A percentile compares a stretch with the other conserved stretches of the same genome.
Conservation (phyloP, 2,888 invertebrate genomes). For the Melipona beecheii region DNA sequence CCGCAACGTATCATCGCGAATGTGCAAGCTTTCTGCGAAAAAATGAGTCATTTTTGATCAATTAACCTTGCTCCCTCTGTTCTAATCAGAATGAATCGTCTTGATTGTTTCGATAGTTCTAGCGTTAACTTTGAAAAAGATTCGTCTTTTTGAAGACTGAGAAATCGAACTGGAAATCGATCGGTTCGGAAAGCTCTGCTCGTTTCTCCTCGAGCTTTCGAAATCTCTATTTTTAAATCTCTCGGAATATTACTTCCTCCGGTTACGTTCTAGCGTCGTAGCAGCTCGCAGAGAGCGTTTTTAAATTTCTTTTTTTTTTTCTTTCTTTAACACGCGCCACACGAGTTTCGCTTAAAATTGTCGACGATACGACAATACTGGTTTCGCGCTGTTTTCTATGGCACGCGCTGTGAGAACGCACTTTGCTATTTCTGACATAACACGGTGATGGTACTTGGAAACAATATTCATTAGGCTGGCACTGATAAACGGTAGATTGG, state of each 20-base stretch:
- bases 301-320: not conserved
- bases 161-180: slow-evolving; percentile 4
- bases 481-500: not conserved
- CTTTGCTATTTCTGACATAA: not conserved
- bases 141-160: too few relatives aligned
- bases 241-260: not conserved
- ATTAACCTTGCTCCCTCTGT: too few relatives aligned
- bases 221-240: slow-evolving; percentile 34
- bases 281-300: not conserved
- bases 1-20: too few relatives aligned
- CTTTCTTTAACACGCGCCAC: too few relatives aligned
- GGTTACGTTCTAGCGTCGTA: not conserved
- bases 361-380: not conserved
- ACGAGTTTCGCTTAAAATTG: not conserved
- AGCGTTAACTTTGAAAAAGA: too few relatives aligned
- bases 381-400: not conserved
- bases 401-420: not conserved
- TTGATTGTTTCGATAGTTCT: too few relatives aligned
- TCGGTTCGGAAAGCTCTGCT: slow-evolving; percentile 27
- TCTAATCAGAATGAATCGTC: too few relatives aligned
- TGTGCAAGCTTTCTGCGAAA: too few relatives aligned
- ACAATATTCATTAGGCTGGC: not conserved
- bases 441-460: too few relatives aligned
- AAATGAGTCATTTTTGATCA: too few relatives aligned
- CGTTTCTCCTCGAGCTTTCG: slow-evolving; percentile 27